Evolutionary conservation across 2,797 vertebrate species (phyloP).

Genomic region (Lacerta bilineata): DNA sequence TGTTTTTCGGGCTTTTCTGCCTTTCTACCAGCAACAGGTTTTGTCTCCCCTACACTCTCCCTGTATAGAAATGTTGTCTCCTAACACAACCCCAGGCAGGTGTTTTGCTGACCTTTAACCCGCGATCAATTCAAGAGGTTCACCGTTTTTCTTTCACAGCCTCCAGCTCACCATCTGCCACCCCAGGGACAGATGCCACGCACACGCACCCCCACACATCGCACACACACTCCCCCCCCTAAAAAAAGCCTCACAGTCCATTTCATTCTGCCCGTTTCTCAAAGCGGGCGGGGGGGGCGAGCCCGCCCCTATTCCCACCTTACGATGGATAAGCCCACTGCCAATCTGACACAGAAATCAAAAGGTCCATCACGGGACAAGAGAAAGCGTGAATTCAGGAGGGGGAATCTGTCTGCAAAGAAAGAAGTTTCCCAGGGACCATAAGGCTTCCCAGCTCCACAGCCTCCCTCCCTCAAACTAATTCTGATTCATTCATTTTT

Average conservation of each 20-base stretch:
- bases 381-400: neutral
- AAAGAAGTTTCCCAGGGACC: neutral
- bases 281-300: neutral
- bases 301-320: neutral
- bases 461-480: too few species aligned
- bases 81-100: conserved; percentile 87
- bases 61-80: conserved; percentile 85
- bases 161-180: conserved; percentile 92
- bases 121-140: conserved; percentile 84
- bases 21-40: conserved; percentile 84
- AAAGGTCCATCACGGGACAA: neutral
- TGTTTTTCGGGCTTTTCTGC: conserved; percentile 35
- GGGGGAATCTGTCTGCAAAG: accelerated
- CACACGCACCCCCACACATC: neutral
- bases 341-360: neutral
- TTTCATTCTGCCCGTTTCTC: neutral
- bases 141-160: conserved; percentile 83
- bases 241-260: too few species aligned
- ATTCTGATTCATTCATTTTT: too few species aligned
- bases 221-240: accelerated
- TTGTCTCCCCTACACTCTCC: conserved; percentile 45
- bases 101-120: conserved; percentile 92
- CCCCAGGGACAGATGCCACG: conserved; percentile 71
- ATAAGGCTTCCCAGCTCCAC: too few species aligned
- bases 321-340: neutral